A percentile compares a stretch with the other conserved stretches of the same genome.
Conservation (phyloP, 2,113 vertebrate genomes). For the Scomber colias region DNA sequence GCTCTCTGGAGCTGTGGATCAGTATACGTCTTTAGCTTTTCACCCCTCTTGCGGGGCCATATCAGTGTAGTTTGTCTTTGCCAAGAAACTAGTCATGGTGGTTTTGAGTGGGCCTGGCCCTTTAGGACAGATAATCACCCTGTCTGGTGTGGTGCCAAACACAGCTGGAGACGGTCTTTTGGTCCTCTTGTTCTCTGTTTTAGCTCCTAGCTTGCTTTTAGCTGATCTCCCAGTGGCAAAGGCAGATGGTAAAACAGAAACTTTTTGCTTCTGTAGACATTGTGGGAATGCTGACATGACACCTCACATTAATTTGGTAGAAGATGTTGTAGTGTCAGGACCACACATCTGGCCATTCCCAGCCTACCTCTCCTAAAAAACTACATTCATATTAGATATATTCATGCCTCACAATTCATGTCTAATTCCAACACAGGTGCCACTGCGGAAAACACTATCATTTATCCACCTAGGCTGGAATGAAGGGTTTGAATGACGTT, state of each 20-base stretch:
- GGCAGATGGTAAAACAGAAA: constrained; percentile 36
- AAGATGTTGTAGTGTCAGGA: not conserved
- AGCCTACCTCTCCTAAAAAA: too few relatives aligned
- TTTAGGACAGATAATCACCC: constrained; percentile 63
- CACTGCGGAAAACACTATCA: not conserved
- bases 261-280: constrained; percentile 21
- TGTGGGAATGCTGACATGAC: constrained; percentile 26
- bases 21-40: constrained; percentile 30
- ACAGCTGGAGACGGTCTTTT: constrained; percentile 49
- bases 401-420: not conserved
- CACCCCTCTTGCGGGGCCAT: constrained; percentile 37
- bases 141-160: constrained; percentile 46
- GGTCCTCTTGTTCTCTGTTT: constrained; percentile 22
- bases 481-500: too few relatives aligned
- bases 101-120: constrained; percentile 45
- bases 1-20: constrained; percentile 52
- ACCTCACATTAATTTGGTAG: constrained; percentile 15
- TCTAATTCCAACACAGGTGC: too few relatives aligned
- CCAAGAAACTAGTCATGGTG: constrained; percentile 43
- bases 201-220: constrained; percentile 32
- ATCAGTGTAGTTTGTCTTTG: constrained; percentile 51
- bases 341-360: not conserved
- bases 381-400: not conserved
- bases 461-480: too few relatives aligned
- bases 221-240: constrained; percentile 29